These are phyloP conservation scores for Poeciliopsis turrubarensis DNA, from an alignment of 2,113 vertebrate genomes.

Conservation along the genomic window DNA sequence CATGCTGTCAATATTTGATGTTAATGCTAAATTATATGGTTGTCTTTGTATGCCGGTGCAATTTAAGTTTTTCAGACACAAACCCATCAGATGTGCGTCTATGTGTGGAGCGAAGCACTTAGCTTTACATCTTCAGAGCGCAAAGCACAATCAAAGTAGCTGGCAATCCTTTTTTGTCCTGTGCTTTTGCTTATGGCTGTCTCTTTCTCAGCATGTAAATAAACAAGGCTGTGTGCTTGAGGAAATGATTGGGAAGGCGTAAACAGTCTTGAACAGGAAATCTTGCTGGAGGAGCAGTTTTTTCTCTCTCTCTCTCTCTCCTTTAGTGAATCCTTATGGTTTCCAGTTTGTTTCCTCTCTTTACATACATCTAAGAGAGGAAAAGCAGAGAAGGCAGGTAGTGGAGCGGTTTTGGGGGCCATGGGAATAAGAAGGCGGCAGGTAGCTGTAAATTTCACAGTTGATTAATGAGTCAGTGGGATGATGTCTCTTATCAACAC, in stretches of 20 bases:
- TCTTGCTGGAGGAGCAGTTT: constrained; percentile 52
- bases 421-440: constrained; percentile 74
- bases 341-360: constrained; percentile 67
- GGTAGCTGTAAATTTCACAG: constrained; percentile 79
- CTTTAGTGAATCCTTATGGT: constrained; percentile 51
- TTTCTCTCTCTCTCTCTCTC: background rate
- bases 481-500: constrained; percentile 80
- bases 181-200: background rate
- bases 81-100: constrained; percentile 11
- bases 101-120: constrained; percentile 12
- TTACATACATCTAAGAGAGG: constrained; percentile 38
- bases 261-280: constrained; percentile 48
- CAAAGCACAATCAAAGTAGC: constrained; percentile 10
- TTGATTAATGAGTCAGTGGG: constrained; percentile 82
- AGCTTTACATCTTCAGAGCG: constrained; percentile 17
- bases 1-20: constrained; percentile 37
- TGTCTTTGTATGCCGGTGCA: constrained; percentile 42
- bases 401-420: constrained; percentile 57
- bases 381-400: constrained; percentile 45
- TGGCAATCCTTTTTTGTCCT: constrained; percentile 10
- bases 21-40: constrained; percentile 51
- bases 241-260: constrained; percentile 29
- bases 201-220: constrained; percentile 16
- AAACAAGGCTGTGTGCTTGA: constrained; percentile 24
- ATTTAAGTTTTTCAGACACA: constrained; percentile 51